A percentile compares a stretch with the other conserved stretches of the same genome.
Evolutionary conservation across 2,113 vertebrate genomes (phyloP).

Genomic region (Ranitomeya variabilis): DNA sequence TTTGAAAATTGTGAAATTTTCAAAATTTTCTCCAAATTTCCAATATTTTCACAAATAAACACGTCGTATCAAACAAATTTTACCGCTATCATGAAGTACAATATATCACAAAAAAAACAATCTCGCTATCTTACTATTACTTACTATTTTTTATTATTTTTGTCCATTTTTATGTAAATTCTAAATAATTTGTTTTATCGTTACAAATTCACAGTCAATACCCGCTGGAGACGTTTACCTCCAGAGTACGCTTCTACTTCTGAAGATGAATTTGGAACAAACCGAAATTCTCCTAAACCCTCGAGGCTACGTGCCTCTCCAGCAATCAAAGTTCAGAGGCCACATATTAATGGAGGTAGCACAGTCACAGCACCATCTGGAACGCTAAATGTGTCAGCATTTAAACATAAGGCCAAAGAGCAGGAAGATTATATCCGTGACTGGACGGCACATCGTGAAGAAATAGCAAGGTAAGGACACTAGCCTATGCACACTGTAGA

Average conservation of each 20-base stretch:
- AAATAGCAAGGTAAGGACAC: constrained; percentile 89
- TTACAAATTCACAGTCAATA: constrained; percentile 75
- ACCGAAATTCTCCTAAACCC: constrained; percentile 90
- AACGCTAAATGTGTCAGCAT: constrained; percentile 75
- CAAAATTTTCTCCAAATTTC: no score
- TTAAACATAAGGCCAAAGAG: constrained; percentile 94
- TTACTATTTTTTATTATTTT: no score
- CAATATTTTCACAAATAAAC: no score
- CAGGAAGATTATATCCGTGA: constrained; percentile 98
- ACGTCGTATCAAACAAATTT: no score
- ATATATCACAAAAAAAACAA: no score
- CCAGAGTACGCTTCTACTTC: constrained; percentile 99
- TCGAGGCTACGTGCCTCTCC: constrained; percentile 86
- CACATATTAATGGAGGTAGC: constrained; percentile 75
- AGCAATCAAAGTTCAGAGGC: constrained; percentile 76
- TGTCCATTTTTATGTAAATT: background rate
- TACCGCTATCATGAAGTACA: no score
- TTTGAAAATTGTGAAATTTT: no score
- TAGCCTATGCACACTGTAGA: background rate
- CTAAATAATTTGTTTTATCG: background rate
- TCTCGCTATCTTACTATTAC: no score
- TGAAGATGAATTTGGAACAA: constrained; percentile 97
- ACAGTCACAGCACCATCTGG: constrained; percentile 60
- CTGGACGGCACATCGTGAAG: constrained; percentile 97
- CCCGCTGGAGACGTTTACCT: constrained; percentile 94